Conservation (phyloP, 2,113 vertebrate species). For the Caretta caretta region DNA sequence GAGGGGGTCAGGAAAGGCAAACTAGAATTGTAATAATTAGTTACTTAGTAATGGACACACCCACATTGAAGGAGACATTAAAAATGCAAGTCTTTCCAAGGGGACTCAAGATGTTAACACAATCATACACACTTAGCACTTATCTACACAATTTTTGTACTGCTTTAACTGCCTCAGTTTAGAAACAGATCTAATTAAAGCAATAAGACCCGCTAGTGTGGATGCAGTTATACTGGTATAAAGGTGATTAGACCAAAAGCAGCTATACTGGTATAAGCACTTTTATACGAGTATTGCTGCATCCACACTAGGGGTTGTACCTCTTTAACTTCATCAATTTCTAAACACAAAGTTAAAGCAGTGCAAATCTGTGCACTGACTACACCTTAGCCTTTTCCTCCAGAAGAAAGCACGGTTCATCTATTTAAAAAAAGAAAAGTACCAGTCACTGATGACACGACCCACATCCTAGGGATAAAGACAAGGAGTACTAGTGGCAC, state of each 20-base stretch:
- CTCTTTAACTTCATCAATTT: neutral
- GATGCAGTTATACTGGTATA: neutral
- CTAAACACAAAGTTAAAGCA: neutral
- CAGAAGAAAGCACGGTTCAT: fast-evolving
- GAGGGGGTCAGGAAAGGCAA: fast-evolving
- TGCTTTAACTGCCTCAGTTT: neutral
- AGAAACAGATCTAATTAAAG: neutral
- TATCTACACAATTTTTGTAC: neutral
- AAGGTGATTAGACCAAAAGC: fast-evolving
- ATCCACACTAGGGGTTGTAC: neutral
- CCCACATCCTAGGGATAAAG: neutral
- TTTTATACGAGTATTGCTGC: neutral
- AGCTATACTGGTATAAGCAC: fast-evolving
- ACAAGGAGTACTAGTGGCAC: too few relatives aligned
- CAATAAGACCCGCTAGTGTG: fast-evolving
- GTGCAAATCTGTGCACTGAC: neutral
- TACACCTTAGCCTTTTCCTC: neutral
- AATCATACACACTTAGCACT: fast-evolving
- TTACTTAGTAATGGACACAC: fast-evolving
- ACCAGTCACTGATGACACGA: neutral
- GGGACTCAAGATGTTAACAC: neutral
- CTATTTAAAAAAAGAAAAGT: neutral
- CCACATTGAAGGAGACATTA: neutral
- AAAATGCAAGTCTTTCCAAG: neutral
- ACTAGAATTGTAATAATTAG: neutral